phyloP scores from a whole-genome alignment of 2,797 vertebrate species.

The Pyrocephalus nanus region DNA sequence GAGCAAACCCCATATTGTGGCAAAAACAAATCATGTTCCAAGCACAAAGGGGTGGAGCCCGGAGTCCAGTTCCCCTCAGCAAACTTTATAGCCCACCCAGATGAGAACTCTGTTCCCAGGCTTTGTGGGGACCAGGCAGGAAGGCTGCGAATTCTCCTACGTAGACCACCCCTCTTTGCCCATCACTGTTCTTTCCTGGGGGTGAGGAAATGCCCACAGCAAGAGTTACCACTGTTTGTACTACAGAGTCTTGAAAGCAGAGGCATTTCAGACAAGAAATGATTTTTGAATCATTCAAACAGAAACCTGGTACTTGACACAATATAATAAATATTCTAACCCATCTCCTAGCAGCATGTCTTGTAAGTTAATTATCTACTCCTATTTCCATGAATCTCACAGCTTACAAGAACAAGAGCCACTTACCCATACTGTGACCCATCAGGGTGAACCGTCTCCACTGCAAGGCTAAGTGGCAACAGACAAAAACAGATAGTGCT shows the following conservation, averaged over 20 bases:
- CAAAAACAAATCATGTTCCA: not conserved
- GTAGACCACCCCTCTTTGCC: not conserved
- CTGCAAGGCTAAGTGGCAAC: conserved; percentile 81
- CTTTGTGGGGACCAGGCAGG: not conserved
- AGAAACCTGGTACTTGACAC: not conserved
- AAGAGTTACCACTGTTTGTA: not conserved
- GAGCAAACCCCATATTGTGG: not conserved
- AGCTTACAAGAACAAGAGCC: conserved; percentile 6
- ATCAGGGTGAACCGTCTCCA: conserved; percentile 90
- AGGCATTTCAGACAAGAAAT: not conserved
- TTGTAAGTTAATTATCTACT: conserved; percentile 30
- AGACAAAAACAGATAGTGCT: conserved; percentile 25
- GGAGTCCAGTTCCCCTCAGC: not conserved
- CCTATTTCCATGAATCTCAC: not conserved
- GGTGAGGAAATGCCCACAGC: not conserved
- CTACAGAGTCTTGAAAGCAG: not conserved
- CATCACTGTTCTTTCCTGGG: not conserved
- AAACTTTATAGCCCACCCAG: not conserved
- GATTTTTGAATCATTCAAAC: not conserved
- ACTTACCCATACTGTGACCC: conserved; percentile 95
- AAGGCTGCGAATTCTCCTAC: not conserved
- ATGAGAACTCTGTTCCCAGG: not conserved
- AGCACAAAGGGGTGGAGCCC: not conserved
- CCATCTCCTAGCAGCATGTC: not conserved
- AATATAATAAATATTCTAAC: conserved; percentile 8